Evolutionary conservation across 2,797 vertebrate species (phyloP).

Genomic region (Sciaenops ocellatus): DNA sequence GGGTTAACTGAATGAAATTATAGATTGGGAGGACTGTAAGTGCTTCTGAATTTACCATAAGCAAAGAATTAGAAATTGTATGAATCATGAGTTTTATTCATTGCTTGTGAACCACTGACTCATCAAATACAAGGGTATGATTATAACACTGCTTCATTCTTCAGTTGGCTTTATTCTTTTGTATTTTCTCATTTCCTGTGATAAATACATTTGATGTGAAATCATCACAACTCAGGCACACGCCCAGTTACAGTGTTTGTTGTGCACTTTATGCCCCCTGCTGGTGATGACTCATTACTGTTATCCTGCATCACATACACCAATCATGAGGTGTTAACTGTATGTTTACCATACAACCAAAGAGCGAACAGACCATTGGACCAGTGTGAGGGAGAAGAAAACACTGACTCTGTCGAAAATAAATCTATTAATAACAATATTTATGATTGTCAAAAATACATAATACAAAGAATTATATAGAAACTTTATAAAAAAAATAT

Average conservation of each 20-base stretch:
- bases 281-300: conserved; percentile 41
- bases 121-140: conserved; percentile 79
- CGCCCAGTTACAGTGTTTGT: conserved; percentile 29
- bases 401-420: too few species aligned
- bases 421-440: too few species aligned
- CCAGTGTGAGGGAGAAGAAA: too few species aligned
- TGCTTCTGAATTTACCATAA: conserved; percentile 53
- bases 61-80: conserved; percentile 63
- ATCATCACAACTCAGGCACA: conserved; percentile 29
- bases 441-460: too few species aligned
- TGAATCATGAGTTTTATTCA: conserved; percentile 68
- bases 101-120: conserved; percentile 77
- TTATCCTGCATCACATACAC: background rate
- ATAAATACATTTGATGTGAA: conserved; percentile 30
- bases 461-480: too few species aligned
- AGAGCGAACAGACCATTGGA: too few species aligned
- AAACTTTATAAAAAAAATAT: too few species aligned
- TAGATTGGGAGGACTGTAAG: conserved; percentile 59
- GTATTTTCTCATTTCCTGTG: conserved; percentile 40
- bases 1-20: conserved; percentile 60
- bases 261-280: conserved; percentile 55
- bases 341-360: background rate
- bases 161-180: conserved; percentile 48
- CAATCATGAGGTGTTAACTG: background rate
- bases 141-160: conserved; percentile 51